Evolutionary conservation across 2,113 vertebrate species (phyloP).

Genomic region (Miniopterus natalensis): DNA sequence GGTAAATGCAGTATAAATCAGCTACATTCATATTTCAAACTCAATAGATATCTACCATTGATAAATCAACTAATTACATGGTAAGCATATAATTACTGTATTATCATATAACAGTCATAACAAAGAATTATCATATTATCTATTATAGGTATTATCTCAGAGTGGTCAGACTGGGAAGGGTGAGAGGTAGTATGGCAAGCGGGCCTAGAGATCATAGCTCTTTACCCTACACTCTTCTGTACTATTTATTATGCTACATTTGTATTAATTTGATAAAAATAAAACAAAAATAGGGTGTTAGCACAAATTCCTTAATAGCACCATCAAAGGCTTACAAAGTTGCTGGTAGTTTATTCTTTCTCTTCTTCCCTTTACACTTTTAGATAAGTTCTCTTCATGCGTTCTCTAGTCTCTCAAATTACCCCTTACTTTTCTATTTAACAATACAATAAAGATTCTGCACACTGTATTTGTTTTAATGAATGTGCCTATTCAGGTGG

Average conservation of each 20-base stretch:
- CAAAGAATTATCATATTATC: background rate
- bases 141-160: background rate
- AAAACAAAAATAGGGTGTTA: background rate
- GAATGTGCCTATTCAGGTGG: background rate
- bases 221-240: background rate
- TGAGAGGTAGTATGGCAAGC: background rate
- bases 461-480: slow-evolving; percentile 7
- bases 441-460: background rate
- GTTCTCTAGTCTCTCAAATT: slow-evolving; percentile 4
- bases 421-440: background rate
- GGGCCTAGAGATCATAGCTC: background rate
- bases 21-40: slow-evolving; percentile 3
- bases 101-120: background rate
- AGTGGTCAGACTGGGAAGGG: background rate
- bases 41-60: background rate
- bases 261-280: background rate
- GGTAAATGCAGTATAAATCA: background rate
- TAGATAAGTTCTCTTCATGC: background rate
- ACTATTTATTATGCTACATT: background rate
- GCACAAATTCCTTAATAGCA: background rate
- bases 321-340: background rate
- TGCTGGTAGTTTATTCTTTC: background rate
- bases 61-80: background rate
- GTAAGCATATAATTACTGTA: background rate
- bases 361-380: background rate